Evolutionary conservation across 1,140 invertebrate species (phyloP).

Genomic region (Tribolium madens): DNA sequence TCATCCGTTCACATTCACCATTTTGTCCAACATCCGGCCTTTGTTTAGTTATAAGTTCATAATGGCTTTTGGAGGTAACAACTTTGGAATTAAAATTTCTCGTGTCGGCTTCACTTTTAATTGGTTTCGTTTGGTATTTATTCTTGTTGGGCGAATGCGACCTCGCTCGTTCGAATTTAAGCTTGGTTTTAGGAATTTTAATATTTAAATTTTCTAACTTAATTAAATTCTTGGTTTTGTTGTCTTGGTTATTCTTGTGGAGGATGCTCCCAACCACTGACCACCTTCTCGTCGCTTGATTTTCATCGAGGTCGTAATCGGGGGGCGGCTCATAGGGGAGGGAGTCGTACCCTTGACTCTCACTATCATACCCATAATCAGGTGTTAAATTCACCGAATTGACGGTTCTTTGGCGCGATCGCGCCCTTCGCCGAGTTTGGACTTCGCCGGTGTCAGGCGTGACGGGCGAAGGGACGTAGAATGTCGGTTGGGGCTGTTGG

Average conservation of each 20-base stretch:
- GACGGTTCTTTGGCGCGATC: conserved; percentile 54
- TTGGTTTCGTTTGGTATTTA: conserved; percentile 55
- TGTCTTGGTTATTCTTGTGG: conserved; percentile 45
- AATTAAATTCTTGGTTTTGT: conserved; percentile 49
- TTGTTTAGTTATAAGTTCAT: conserved; percentile 60
- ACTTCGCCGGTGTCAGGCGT: conserved; percentile 56
- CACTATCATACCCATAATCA: conserved; percentile 59
- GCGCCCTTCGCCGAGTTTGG: conserved; percentile 51
- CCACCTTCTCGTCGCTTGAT: conserved; percentile 57
- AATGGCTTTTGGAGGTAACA: conserved; percentile 61
- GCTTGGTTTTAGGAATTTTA: conserved; percentile 63
- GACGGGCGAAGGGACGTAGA: conserved; percentile 73
- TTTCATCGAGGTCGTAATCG: conserved; percentile 61
- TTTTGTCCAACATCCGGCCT: conserved; percentile 59
- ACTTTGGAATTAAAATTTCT: conserved; percentile 55
- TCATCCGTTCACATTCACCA: conserved; percentile 57
- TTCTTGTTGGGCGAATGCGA: conserved; percentile 63
- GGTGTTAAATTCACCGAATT: conserved; percentile 52
- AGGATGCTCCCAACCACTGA: conserved; percentile 59
- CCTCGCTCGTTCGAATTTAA: conserved; percentile 60
- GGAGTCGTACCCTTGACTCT: conserved; percentile 57
- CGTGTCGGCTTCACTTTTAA: conserved; percentile 49
- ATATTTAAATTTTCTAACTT: conserved; percentile 57
- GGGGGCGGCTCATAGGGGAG: conserved; percentile 63
- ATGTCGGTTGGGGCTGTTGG: conserved; percentile 68